Evolutionary conservation across 1,140 invertebrate species (phyloP), one percentile per base, ranked within the genome.

Genomic region (Trichonephila clavipes): DNA sequence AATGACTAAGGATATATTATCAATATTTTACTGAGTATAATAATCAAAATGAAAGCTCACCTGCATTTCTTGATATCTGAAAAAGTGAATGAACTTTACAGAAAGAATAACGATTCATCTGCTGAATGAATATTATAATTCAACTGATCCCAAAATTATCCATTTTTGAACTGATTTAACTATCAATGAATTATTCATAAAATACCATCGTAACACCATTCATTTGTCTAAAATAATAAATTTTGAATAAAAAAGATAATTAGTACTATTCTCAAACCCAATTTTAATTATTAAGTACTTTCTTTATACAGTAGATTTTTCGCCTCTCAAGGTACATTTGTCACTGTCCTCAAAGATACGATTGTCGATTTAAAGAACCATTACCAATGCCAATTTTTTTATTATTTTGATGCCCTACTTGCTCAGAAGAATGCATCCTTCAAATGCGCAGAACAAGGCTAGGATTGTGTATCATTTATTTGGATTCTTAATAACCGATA

Each of bases 401-500:
- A 83, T n/a, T 21, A 88, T 64, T 64, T 19, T 24, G 86, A 44
- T 88, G 86, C 51, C 86, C 86, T 88, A 88, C 86, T 88, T 88
- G 86, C 7, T 19, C 21, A 18, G 83, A 85, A 85, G 59, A 85
- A 85, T 85, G 10, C 83, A 21, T 24, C 24, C 72, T 34, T 40
- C 24, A 28, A 4, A 59, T 28, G 28, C 19, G 16, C n/a, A 83
- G 44, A 83, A 24, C n/a, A 83, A 19, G 28, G n/a, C 44, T 58
- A 19, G 18, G 8, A 83, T 88, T 88, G 86, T 88, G 59, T 34
- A 88, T 88, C 86, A 88, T 64, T 88, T 88, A 64, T 64, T 64
- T 34, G 86, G 86, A 64, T 64, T 88, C 86, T 64, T 88, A 88
- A 88, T 88, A 64, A 40, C 62, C 28, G 86, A 64, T 88, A 88